Evolutionary conservation across 1,140 invertebrate species (phyloP), one percentile per base, ranked within the genome.

Genomic region (Drosophila sechellia): DNA sequence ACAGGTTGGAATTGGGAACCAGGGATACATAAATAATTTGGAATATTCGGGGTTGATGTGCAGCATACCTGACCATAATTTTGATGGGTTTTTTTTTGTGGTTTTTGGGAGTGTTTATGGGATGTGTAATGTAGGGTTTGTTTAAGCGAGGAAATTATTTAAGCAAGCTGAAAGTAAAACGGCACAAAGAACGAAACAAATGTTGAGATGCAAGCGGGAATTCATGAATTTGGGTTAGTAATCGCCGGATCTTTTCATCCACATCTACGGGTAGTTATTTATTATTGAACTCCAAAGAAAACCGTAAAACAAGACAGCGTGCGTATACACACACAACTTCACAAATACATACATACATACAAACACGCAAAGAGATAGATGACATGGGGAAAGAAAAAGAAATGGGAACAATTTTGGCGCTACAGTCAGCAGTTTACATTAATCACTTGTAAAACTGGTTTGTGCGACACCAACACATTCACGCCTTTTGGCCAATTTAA

Each of bases 61-160:
- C 57, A 48, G 43, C 81, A 87, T 86, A 86, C 83, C 84, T 86
- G 83, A 71, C 75, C 83, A 86, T 86, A 60, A 79, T 76, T 81
- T 61, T 77, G 65, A 72, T 66, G 58, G 56, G 56, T 55, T n/a
- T n/a, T 57, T 54, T 25, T 31, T 54, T 25, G 8, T 40, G 34
- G 34, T 46, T 20, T 60, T 43, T 63, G 43, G 48, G 52, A 49
- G 34, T 42, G 45, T 35, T 42, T 60, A 25, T 60, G 46, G 69
- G 42, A 73, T 66, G 45, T 39, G 43, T 50, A 22, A 31, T 48
- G 55, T 57, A 35, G 37, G 56, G 45, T 66, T 54, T 60, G 49
- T 79, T 27, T 57, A 85, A 81, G 77, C 61, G 49, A 81, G 49
- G 53, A 84, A 57, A 63, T 42, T 59, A 54, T 64, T 57, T 56